A percentile compares a stretch with the other conserved stretches of the same genome.
Evolutionary conservation across 37 sponge, comb jelly and placozoan species (phyloP).

Genomic region (Ianthella basta): DNA sequence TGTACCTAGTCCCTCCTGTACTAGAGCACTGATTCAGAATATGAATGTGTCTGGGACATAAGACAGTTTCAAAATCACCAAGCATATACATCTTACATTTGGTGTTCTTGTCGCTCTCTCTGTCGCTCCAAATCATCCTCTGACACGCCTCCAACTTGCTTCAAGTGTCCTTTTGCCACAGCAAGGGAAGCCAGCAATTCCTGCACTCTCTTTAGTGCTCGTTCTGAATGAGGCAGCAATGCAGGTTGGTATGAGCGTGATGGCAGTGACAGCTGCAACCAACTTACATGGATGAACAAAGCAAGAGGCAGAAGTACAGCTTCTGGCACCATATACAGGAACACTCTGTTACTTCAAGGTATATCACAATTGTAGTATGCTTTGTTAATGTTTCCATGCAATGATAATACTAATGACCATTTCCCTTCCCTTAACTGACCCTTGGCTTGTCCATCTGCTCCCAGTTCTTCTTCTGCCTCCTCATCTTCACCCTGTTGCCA

Average conservation of each 20-base stretch:
- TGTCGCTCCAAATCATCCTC: conserved; percentile 24
- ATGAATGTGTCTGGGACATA: too few species aligned
- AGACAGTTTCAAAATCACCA: too few species aligned
- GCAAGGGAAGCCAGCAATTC: conserved; percentile 16
- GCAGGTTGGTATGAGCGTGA: background rate
- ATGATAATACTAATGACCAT: too few species aligned
- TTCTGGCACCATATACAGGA: too few species aligned
- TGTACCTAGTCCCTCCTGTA: too few species aligned
- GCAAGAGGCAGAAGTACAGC: too few species aligned
- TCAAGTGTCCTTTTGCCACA: conserved; percentile 40
- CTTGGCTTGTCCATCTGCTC: background rate
- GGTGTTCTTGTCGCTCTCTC: conserved; percentile 34
- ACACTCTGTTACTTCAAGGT: too few species aligned
- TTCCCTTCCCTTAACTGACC: background rate
- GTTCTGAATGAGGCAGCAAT: background rate
- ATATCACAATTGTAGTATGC: too few species aligned
- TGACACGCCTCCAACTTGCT: conserved; percentile 43
- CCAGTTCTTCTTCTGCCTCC: background rate
- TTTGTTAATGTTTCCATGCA: too few species aligned
- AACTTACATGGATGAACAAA: too few species aligned
- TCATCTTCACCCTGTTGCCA: background rate
- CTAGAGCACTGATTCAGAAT: too few species aligned
- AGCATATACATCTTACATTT: conserved; percentile 16
- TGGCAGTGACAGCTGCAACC: background rate
- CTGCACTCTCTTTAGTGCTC: conserved; percentile 42